Evolutionary conservation across 2,888 invertebrate genomes (phyloP).

Genomic region (Drosophila colorata): DNA sequence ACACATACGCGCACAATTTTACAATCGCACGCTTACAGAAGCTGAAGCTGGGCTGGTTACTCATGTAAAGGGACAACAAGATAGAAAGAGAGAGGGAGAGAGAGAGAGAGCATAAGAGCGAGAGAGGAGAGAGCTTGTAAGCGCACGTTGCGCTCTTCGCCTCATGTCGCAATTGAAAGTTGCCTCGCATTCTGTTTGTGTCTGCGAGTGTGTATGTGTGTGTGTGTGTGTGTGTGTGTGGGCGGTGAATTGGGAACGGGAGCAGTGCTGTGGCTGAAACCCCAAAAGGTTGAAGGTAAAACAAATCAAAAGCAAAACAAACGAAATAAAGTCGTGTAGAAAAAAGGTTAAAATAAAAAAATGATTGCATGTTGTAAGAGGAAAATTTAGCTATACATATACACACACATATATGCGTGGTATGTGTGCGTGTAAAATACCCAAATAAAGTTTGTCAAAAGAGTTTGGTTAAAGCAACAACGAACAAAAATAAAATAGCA

Average conservation of each 20-base stretch:
- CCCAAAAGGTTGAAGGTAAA: slow-evolving; percentile 80
- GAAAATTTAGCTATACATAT: slow-evolving; percentile 21
- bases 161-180: slow-evolving; percentile 78
- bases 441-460: slow-evolving; percentile 45
- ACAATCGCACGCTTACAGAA: slow-evolving; percentile 54
- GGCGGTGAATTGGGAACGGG: slow-evolving; percentile 32
- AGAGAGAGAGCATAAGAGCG: slow-evolving; percentile 1
- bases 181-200: slow-evolving; percentile 49
- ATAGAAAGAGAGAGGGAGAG: background rate
- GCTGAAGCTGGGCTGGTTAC: slow-evolving; percentile 70
- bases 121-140: slow-evolving; percentile 31
- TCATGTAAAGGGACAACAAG: slow-evolving; percentile 55
- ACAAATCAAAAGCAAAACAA: slow-evolving; percentile 63
- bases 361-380: slow-evolving; percentile 50
- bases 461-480: slow-evolving; percentile 36
- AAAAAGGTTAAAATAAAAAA: slow-evolving; percentile 67
- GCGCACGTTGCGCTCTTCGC: slow-evolving; percentile 54
- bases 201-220: slow-evolving; percentile 11
- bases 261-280: slow-evolving; percentile 45
- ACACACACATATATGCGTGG: slow-evolving; percentile 15
- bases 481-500: slow-evolving; percentile 1
- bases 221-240: slow-evolving; percentile 27
- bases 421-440: slow-evolving; percentile 20
- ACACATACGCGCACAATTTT: slow-evolving; percentile 14
- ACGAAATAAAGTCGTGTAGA: slow-evolving; percentile 67